A percentile compares a stretch with the other conserved stretches of the same genome.
Evolutionary conservation across 2,113 vertebrate genomes (phyloP).

Genomic region (Microtus oregoni): DNA sequence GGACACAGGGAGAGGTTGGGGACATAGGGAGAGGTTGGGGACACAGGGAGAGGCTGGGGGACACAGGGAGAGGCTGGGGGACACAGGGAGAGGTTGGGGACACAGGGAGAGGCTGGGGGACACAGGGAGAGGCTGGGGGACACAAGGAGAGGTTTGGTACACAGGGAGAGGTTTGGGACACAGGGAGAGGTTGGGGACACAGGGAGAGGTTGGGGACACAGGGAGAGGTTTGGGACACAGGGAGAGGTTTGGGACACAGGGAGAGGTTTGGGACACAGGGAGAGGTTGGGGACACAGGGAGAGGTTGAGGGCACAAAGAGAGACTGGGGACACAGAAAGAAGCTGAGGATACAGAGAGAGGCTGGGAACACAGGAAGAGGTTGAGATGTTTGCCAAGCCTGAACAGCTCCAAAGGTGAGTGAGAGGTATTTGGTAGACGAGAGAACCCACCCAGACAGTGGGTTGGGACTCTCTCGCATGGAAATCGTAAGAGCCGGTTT

Average conservation of each 20-base stretch:
- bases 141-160: too few relatives aligned
- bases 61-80: neutral
- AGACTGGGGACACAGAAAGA: neutral
- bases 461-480: accelerated
- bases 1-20: too few relatives aligned
- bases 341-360: neutral
- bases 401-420: neutral
- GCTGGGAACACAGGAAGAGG: neutral
- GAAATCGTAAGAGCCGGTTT: neutral
- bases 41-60: too few relatives aligned
- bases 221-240: too few relatives aligned
- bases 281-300: neutral
- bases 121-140: neutral
- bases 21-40: too few relatives aligned
- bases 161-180: neutral
- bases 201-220: too few relatives aligned
- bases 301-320: neutral
- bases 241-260: too few relatives aligned
- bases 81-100: too few relatives aligned
- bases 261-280: too few relatives aligned
- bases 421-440: neutral
- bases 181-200: accelerated
- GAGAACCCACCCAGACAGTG: neutral
- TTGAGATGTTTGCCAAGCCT: neutral
- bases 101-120: neutral